Evolutionary conservation across 2,888 invertebrate species (phyloP).

Genomic region (Chalcis sispes): DNA sequence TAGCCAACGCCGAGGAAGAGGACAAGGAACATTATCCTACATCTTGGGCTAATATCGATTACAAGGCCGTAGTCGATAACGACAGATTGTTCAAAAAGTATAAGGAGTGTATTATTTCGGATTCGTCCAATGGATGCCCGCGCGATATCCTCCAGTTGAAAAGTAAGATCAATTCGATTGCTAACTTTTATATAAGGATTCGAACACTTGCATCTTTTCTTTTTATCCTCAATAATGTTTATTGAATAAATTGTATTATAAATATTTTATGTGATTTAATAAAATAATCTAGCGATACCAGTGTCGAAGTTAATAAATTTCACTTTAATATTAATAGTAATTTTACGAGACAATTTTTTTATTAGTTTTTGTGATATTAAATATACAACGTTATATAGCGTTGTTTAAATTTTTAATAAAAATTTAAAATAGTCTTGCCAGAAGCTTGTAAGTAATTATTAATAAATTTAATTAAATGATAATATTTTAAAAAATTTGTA

Average conservation of each 20-base stretch:
- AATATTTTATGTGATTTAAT: too few species aligned
- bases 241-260: neutral
- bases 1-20: neutral
- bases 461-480: too few species aligned
- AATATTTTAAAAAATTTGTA: neutral
- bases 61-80: constrained; percentile 58
- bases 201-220: neutral
- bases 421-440: too few species aligned
- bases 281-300: too few species aligned
- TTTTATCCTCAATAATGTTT: too few species aligned
- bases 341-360: too few species aligned
- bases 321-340: neutral
- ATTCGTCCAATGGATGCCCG: constrained; percentile 57
- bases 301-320: constrained; percentile 4
- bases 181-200: neutral
- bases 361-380: too few species aligned
- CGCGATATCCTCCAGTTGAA: constrained; percentile 56
- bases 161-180: constrained; percentile 53
- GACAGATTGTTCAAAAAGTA: constrained; percentile 61
- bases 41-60: constrained; percentile 58
- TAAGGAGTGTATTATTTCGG: constrained; percentile 55
- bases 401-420: too few species aligned
- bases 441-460: too few species aligned
- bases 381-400: too few species aligned
- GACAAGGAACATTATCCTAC: constrained; percentile 53